Conservation (phyloP, 2,113 vertebrate species). For the Riparia riparia region DNA sequence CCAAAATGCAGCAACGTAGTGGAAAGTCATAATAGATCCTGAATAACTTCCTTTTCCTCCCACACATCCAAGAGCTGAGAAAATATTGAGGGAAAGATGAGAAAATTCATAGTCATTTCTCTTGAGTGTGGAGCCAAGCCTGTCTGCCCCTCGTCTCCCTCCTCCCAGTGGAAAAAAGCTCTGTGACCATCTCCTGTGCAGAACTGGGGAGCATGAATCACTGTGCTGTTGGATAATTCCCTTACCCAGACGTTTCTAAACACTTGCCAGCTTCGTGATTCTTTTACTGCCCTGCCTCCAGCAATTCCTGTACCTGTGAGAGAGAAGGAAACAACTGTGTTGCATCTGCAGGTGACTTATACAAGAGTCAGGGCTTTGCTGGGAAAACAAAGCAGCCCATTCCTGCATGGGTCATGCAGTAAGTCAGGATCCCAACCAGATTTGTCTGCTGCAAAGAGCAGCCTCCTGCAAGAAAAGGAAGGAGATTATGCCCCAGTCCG, state of each 20-base stretch:
- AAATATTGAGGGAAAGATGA: slow-evolving; percentile 48
- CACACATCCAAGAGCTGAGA: slow-evolving; percentile 49
- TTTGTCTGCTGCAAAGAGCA: background rate
- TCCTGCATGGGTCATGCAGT: background rate
- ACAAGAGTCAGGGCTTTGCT: background rate
- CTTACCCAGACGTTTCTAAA: background rate
- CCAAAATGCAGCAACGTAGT: slow-evolving; percentile 33
- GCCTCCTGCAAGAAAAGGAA: background rate
- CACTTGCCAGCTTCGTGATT: slow-evolving; percentile 32
- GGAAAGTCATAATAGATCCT: slow-evolving; percentile 62
- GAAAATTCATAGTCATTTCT: slow-evolving; percentile 35
- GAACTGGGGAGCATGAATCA: slow-evolving; percentile 57
- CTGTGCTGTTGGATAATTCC: slow-evolving; percentile 15
- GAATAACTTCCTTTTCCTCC: slow-evolving; percentile 68
- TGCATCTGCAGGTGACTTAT: slow-evolving; percentile 2
- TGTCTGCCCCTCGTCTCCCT: slow-evolving; percentile 15
- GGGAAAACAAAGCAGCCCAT: background rate
- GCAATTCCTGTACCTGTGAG: slow-evolving; percentile 42
- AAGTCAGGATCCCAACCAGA: background rate
- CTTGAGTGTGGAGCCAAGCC: background rate
- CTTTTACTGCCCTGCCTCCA: slow-evolving; percentile 27
- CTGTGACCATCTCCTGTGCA: slow-evolving; percentile 43
- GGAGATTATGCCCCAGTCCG: background rate
- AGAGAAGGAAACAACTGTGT: background rate
- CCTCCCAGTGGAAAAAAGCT: slow-evolving; percentile 55